Conservation (phyloP, 2,888 invertebrate species). For the Tenodera sinensis region DNA sequence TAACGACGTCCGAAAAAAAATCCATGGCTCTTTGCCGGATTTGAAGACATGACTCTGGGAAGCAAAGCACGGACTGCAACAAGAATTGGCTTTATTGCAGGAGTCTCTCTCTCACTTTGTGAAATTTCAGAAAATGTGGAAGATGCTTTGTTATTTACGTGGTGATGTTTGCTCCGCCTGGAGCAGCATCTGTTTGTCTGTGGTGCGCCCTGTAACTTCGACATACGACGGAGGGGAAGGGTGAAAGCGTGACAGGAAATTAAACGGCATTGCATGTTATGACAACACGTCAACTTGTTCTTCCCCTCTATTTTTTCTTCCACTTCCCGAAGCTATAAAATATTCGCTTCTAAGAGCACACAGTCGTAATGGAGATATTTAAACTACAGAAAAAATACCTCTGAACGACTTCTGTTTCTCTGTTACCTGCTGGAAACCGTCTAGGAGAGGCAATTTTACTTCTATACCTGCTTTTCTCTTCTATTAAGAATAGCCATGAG, state of each 20-base stretch:
- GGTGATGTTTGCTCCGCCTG: too few species aligned
- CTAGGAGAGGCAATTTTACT: too few species aligned
- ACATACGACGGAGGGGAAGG: not conserved
- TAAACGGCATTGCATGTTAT: slow-evolving; percentile 9
- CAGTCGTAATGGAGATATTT: not conserved
- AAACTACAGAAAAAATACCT: not conserved
- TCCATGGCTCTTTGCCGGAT: too few species aligned
- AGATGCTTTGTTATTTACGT: too few species aligned
- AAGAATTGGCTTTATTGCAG: too few species aligned
- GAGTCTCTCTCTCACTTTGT: too few species aligned
- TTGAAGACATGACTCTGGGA: too few species aligned
- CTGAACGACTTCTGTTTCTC: not conserved
- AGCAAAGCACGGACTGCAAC: too few species aligned
- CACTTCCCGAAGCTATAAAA: not conserved
- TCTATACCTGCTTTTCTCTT: too few species aligned
- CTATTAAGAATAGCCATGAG: too few species aligned
- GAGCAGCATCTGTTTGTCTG: not conserved
- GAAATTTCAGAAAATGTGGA: not conserved
- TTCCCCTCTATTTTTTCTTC: not conserved
- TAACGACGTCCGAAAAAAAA: too few species aligned
- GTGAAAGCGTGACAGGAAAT: slow-evolving; percentile 3
- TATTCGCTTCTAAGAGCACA: not conserved
- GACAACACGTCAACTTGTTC: not conserved
- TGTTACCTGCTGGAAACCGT: too few species aligned
- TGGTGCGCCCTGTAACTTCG: not conserved